Evolutionary conservation across 2,888 invertebrate species (phyloP), one percentile per base, ranked within the genome.

Genomic region (Coenonympha glycerion): DNA sequence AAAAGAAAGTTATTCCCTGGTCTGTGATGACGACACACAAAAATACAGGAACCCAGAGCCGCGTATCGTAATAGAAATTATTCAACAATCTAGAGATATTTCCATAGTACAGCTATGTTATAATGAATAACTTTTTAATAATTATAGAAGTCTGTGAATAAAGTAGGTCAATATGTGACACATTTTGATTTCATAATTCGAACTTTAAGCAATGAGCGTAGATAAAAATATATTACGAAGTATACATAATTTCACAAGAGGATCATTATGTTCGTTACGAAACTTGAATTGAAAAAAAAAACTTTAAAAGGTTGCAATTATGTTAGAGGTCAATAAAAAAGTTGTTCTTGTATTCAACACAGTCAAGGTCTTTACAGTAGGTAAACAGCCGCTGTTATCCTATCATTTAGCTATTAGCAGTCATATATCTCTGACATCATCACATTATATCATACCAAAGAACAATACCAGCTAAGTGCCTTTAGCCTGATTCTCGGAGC

Each of bases 261-360:
- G 13, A 9, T 24, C n/a, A n/a, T n/a, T n/a, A n/a, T n/a, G n/a
- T n/a, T n/a, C n/a, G 39, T 16, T 33, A 8, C 31, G 31, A 33
- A 33, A 31, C n/a, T n/a, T n/a, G n/a, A 15, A 6, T 8, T 16
- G 15, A 31, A 15, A 11, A 30, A 11, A 33, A 8, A 15, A 31
- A 31, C 31, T 13, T 31, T 13, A 31, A 31, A 31, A 33, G 8
- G 8, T 33, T 8, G 15, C 21, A 37, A 37, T 39, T 24, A 15
- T 24, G 15, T 39, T 39, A 39, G 24, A 39, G 39, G 24, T 39
- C 15, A 24, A 13, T 1, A 37, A 37, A 37, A 37, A 37, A 37
- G 8, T 22, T 24, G 22, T 39, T 39, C 22, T 13, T 39, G 39
- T 24, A 9, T 22, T 24, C 8, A 22, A 39, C 24, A 13, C 15